phyloP scores from a whole-genome alignment of 1,140 invertebrate genomes.

The Pseudachorutes palmiensis region DNA sequence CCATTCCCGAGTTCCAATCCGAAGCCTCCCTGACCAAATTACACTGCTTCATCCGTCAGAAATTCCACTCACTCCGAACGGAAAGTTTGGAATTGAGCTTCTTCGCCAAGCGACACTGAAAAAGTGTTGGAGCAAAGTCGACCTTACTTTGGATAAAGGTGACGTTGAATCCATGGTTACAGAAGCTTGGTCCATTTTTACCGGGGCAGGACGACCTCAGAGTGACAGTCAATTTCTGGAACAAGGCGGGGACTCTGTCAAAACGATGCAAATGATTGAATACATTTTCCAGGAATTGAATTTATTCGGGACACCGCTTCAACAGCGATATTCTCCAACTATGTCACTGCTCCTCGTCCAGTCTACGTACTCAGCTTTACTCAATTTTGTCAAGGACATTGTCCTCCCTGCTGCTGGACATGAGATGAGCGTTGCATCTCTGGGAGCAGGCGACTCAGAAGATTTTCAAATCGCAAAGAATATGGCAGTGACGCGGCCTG shows the following conservation, averaged over 20 bases:
- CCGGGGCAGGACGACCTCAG: constrained; percentile 24
- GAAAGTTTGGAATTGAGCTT: constrained; percentile 48
- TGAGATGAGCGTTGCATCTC: not conserved
- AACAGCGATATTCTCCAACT: constrained; percentile 4
- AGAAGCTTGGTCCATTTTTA: constrained; percentile 41
- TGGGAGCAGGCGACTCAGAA: not conserved
- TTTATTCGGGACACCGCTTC: constrained; percentile 18
- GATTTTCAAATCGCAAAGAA: not conserved
- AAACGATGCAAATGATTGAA: constrained; percentile 42
- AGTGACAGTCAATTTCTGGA: constrained; percentile 41
- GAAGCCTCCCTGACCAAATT: constrained; percentile 6
- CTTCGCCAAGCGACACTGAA: constrained; percentile 22
- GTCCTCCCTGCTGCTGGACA: not conserved
- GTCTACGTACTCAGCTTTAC: not conserved
- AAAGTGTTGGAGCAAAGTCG: not conserved
- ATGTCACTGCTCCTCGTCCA: not conserved
- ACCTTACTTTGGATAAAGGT: not conserved
- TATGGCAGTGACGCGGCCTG: not conserved
- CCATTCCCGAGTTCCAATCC: constrained; percentile 3
- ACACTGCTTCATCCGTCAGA: not conserved
- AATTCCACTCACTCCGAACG: constrained; percentile 44
- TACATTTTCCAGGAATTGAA: constrained; percentile 38
- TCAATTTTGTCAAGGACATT: not conserved
- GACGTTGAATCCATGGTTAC: not conserved
- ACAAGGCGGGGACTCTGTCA: constrained; percentile 45